Conservation (phyloP, 2,888 invertebrate genomes). For the Serrognathus titanus region DNA sequence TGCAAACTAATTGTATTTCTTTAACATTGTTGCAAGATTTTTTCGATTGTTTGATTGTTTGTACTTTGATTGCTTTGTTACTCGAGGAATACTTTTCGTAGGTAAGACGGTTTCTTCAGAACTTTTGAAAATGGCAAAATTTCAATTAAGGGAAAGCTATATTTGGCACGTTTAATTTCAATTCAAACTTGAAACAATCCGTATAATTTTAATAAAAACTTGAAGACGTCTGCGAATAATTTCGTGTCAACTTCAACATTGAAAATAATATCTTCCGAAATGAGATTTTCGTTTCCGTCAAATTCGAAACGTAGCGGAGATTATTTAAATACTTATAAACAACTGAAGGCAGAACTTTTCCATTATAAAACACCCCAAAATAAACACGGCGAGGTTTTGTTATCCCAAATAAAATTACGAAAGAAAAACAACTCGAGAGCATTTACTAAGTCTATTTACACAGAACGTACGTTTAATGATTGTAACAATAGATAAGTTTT, state of each 20-base stretch:
- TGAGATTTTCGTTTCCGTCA: background rate
- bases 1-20: no score
- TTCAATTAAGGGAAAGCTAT: no score
- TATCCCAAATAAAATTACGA: conserved; percentile 37
- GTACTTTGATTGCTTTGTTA: no score
- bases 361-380: conserved; percentile 18
- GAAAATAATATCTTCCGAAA: background rate
- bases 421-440: conserved; percentile 40
- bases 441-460: conserved; percentile 40
- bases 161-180: no score
- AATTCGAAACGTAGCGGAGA: background rate
- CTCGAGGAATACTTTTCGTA: no score
- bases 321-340: background rate
- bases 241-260: background rate
- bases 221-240: background rate
- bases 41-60: no score
- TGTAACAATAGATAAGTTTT: conserved; percentile 38
- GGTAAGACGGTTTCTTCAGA: no score
- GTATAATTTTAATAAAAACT: no score
- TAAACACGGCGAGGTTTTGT: conserved; percentile 22
- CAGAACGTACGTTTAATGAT: conserved; percentile 38
- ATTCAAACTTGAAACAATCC: no score
- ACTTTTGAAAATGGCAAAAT: no score
- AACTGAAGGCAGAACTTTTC: conserved; percentile 12
- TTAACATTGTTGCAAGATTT: no score